Evolutionary conservation across 1,140 invertebrate genomes (phyloP), one percentile per base, ranked within the genome.

Genomic region (Drosophila orena): DNA sequence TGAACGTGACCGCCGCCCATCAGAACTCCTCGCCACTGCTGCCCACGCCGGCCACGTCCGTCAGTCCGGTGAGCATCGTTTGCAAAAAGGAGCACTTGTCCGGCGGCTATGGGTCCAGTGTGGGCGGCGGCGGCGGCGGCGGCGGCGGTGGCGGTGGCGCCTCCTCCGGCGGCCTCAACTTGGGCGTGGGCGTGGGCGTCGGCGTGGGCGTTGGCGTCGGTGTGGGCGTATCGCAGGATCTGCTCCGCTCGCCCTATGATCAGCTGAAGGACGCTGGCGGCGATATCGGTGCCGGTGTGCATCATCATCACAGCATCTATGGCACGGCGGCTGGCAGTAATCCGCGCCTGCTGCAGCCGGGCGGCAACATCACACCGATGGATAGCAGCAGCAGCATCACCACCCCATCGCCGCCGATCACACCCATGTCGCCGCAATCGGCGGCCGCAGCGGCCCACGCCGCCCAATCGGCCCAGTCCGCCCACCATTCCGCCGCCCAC

Each of bases 331-430:
- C 90, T 20, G 79, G 71, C n/a, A 86, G 89, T 46, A 92, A 92
- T 90, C 84, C 92, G n/a, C 81, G 91, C 0, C 65, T 92, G 44
- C 54, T 92, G 12, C 92, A 92, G 64, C 86, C 91, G 3, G 91
- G 92, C 44, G 94, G 94, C 12, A 95, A 95, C 64, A 85, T 95
- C 34, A 95, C 94, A 38, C 94, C 94, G 1, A 83, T 95, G 66
- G 94, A 94, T 12, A 95, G 94, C 34, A 95, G 94, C 71, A 94
- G 94, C 6, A 94, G 94, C 54, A 95, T 95, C 1, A 95, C 95
- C 2, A 95, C 95, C 0, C 95, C 95, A 0, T 95, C 94, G 15
- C 94, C 95, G 22, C 94, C 94, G 14, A 94, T 94, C 12, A 94
- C 94, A 24, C 93, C 86, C 24, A 92, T 92, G 91, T 92, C 91